These are phyloP conservation scores for Lasioglossum pauxillum DNA, from an alignment of 2,888 invertebrate genomes.

Conservation along the genomic window DNA sequence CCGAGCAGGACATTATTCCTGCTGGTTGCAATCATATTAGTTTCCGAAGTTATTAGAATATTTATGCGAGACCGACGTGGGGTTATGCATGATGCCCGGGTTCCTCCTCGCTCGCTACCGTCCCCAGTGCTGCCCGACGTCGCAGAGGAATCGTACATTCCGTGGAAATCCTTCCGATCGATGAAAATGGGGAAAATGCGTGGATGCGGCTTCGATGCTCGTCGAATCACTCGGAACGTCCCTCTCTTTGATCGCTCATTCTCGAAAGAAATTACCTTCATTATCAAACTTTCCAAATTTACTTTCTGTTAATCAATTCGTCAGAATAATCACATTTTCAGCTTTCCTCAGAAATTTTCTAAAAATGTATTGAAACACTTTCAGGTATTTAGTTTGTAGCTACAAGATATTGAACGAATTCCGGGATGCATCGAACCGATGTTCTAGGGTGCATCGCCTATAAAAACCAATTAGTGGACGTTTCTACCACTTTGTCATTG, in stretches of 20 bases:
- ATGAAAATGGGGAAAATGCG: constrained; percentile 21
- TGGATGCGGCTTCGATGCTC: neutral
- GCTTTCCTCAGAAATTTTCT: too few relatives aligned
- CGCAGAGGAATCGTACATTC: constrained; percentile 26
- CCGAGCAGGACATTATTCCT: constrained; percentile 72
- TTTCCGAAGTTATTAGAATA: constrained; percentile 80
- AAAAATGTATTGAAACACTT: neutral
- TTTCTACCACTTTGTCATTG: too few relatives aligned
- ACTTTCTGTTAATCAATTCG: neutral
- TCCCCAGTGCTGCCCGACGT: constrained; percentile 41
- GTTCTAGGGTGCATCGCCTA: too few relatives aligned
- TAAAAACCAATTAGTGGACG: too few relatives aligned
- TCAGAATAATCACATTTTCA: neutral
- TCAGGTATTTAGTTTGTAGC: neutral
- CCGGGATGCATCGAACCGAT: too few relatives aligned
- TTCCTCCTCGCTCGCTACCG: constrained; percentile 35
- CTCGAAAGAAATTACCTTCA: neutral
- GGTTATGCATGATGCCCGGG: constrained; percentile 67
- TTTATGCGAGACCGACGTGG: constrained; percentile 72
- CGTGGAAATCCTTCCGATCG: constrained; percentile 45
- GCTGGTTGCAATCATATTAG: constrained; percentile 77
- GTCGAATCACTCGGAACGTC: neutral
- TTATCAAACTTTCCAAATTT: neutral
- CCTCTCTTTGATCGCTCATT: neutral
- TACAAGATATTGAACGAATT: neutral